These are phyloP conservation scores for Platycheirus albimanus DNA, from an alignment of 2,888 invertebrate genomes.

Conservation along the genomic window DNA sequence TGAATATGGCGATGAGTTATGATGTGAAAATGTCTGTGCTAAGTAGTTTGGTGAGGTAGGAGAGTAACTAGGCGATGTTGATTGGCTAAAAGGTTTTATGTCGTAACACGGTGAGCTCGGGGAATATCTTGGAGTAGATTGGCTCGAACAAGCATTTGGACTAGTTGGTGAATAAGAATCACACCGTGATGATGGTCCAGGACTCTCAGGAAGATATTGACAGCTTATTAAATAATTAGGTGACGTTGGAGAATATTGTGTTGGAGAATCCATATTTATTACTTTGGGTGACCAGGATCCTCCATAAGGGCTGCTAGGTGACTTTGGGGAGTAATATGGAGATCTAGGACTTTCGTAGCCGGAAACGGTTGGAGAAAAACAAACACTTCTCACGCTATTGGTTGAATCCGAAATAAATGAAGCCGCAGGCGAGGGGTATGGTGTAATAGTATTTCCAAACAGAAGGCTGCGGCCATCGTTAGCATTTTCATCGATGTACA, in stretches of 20 bases:
- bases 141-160: conserved; percentile 85
- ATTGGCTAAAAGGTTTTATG: conserved; percentile 85
- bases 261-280: conserved; percentile 72
- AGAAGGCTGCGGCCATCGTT: conserved; percentile 59
- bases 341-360: conserved; percentile 46
- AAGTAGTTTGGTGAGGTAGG: conserved; percentile 86
- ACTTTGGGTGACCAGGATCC: conserved; percentile 82
- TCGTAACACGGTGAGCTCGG: conserved; percentile 88
- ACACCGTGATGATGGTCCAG: conserved; percentile 89
- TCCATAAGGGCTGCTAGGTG: conserved; percentile 56
- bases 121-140: conserved; percentile 89
- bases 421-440: conserved; percentile 2
- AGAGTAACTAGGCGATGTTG: conserved; percentile 84
- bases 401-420: conserved; percentile 42
- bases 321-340: conserved; percentile 72
- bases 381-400: conserved; percentile 59
- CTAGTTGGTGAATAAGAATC: conserved; percentile 86
- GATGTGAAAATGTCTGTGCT: conserved; percentile 78
- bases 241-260: conserved; percentile 86
- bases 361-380: conserved; percentile 81
- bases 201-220: conserved; percentile 85
- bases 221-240: conserved; percentile 86
- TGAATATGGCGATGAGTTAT: conserved; percentile 38
- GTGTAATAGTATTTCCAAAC: conserved; percentile 64
- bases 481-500: conserved; percentile 93